Evolutionary conservation across 2,888 invertebrate species (phyloP).

Genomic region (Torymus texanus): DNA sequence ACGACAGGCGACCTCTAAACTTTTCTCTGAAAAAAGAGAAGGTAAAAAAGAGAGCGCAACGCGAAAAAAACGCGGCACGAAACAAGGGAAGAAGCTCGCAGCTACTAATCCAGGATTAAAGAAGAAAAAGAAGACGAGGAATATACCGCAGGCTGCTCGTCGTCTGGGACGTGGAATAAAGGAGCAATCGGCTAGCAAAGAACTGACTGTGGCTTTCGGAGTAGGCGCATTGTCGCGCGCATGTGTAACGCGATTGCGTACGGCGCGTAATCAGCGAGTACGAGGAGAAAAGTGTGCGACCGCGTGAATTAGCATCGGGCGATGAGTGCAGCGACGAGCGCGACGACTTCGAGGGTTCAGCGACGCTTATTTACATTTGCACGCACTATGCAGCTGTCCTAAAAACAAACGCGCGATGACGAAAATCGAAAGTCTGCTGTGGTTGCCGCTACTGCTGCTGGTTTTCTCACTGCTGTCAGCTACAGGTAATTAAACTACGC

Average conservation of each 20-base stretch:
- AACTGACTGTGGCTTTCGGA: no score
- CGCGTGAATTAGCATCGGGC: constrained; percentile 39
- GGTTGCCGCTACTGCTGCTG: not conserved
- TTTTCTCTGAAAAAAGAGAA: no score
- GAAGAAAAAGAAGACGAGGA: not conserved
- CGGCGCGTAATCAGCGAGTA: no score
- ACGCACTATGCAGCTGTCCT: constrained; percentile 8
- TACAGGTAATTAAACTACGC: constrained; percentile 22
- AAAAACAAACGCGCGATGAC: constrained; percentile 19
- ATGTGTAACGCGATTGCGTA: no score
- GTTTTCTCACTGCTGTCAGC: not conserved
- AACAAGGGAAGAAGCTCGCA: not conserved
- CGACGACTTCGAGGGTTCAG: not conserved
- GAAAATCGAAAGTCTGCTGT: constrained; percentile 19
- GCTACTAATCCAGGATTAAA: constrained; percentile 31
- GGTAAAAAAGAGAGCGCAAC: no score
- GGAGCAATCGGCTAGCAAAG: not conserved
- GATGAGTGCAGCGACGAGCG: constrained; percentile 2
- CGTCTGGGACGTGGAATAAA: not conserved
- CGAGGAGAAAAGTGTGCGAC: constrained; percentile 3
- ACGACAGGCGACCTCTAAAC: constrained; percentile 22
- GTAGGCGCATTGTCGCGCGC: no score
- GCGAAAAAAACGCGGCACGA: not conserved
- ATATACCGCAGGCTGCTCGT: not conserved
- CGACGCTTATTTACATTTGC: constrained; percentile 4